Conservation (phyloP, 2,113 vertebrate genomes). For the Heliornis fulica region DNA sequence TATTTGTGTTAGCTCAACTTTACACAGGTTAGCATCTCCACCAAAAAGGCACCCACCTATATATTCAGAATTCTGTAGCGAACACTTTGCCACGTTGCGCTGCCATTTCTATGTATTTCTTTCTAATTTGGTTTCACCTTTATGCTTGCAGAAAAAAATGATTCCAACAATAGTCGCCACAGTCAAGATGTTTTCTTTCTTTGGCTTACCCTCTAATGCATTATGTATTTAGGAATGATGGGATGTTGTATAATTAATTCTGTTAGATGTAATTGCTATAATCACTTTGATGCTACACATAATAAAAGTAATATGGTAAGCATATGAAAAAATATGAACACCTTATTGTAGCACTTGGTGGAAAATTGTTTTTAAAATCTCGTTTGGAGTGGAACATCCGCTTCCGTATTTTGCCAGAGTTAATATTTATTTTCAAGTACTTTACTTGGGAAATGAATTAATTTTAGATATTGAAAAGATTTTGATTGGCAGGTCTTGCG, state of each 20-base stretch:
- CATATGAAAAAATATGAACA: conserved; percentile 79
- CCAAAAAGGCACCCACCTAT: background rate
- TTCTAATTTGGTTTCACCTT: conserved; percentile 15
- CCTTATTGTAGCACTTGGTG: conserved; percentile 68
- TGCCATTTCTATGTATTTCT: background rate
- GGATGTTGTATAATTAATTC: conserved; percentile 84
- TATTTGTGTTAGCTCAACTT: conserved; percentile 5
- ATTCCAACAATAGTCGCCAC: conserved; percentile 66
- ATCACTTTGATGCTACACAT: conserved; percentile 84
- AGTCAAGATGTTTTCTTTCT: conserved; percentile 76
- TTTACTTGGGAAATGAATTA: conserved; percentile 9
- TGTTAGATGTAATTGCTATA: conserved; percentile 84
- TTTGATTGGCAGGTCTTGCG: conserved; percentile 32
- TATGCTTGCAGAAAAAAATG: conserved; percentile 23
- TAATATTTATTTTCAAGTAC: background rate
- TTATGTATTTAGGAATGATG: conserved; percentile 78
- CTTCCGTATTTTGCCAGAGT: background rate
- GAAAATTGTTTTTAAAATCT: conserved; percentile 42
- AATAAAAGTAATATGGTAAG: conserved; percentile 82
- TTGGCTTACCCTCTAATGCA: conserved; percentile 76
- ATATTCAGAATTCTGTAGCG: background rate
- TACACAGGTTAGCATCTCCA: background rate
- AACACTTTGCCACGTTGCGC: background rate
- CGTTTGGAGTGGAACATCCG: background rate
- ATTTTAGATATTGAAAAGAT: conserved; percentile 38